phyloP scores from a whole-genome alignment of 1,140 invertebrate genomes.

The Ceratina calcarata region DNA sequence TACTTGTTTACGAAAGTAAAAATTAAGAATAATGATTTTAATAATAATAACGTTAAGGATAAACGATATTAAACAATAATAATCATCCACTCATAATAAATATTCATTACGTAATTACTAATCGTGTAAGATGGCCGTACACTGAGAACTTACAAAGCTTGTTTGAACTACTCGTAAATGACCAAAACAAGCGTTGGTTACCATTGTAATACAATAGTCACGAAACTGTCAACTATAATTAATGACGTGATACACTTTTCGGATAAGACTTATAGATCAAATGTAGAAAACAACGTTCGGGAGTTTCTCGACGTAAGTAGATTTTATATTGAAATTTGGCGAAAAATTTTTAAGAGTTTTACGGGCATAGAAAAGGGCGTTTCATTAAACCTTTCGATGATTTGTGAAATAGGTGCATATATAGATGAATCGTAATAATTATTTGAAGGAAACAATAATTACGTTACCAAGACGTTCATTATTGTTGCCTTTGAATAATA shows the following conservation, averaged over 20 bases:
- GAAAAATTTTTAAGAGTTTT: constrained; percentile 48
- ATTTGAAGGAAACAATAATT: no score
- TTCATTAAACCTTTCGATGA: no score
- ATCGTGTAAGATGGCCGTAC: constrained; percentile 26
- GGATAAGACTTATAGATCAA: constrained; percentile 12
- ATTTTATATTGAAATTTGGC: constrained; percentile 57
- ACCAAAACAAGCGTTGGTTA: constrained; percentile 34
- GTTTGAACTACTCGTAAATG: constrained; percentile 20
- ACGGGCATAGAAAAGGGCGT: constrained; percentile 3
- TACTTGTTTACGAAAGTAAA: constrained; percentile 33
- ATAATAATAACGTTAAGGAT: constrained; percentile 42
- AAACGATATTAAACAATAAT: constrained; percentile 43
- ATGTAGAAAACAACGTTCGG: constrained; percentile 24
- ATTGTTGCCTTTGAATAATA: no score
- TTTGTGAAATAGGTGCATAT: no score
- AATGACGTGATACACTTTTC: constrained; percentile 25
- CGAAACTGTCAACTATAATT: not conserved
- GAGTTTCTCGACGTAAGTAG: constrained; percentile 41
- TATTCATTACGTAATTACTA: constrained; percentile 48
- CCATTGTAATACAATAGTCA: constrained; percentile 21
- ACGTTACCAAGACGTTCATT: no score
- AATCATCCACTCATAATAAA: constrained; percentile 48
- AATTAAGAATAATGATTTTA: constrained; percentile 43
- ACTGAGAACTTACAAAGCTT: constrained; percentile 41
- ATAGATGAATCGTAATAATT: no score